Base-by-base conservation (phyloP, 64 coral and sea anemone genomes). In the Montipora capricornis region DNA sequence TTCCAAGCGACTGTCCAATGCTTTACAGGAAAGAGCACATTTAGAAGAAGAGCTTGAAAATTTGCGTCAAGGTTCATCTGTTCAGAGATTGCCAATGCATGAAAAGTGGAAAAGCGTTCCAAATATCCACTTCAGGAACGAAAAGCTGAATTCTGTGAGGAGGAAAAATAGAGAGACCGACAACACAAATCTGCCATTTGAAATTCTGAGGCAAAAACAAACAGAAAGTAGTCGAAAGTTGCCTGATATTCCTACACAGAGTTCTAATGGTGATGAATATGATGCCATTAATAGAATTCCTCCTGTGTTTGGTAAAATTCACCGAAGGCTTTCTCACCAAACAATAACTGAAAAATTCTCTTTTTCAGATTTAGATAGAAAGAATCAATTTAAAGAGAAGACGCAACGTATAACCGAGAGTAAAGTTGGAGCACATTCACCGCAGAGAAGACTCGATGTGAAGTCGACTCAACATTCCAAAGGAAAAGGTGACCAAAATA, bases 11-110 rank as follows among this genome's bases (percentile, higher is more conserved):
- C 26, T 93, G 4, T 73, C 61, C 2, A 46, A 6, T 22, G 84
- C 84, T 58, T 50, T 93, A 10, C 24, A 82, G 19, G 84, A 93
- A 73, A 87, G 92, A 45, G 84, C 92, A 14, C 50, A 79, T 45
- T 68, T 93, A 5, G 49, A 85, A 19, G 20, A 60, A 58, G 64
- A 93, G 47, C 75, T 93, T 14, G 49, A 62, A 13, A 8, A 47
- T 51, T 50, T 88, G 44, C 62, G 83, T 44, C 20, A 24, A 80
- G 77, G 22, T 64, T 67, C 77, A 10, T 67, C 92, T 5, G 77
- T 50, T 47, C 57, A 53, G 0, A 48, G 64, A 5, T 47, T 68
- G 24, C 16, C 76, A 15, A 17, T 17, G 46, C 19, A n/a, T 49
- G 82, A 70, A 11, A 86, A 81, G 2, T 79, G 77, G 64, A 67